Conservation (phyloP, 2,797 vertebrate species). For the Muscicapa striata region DNA sequence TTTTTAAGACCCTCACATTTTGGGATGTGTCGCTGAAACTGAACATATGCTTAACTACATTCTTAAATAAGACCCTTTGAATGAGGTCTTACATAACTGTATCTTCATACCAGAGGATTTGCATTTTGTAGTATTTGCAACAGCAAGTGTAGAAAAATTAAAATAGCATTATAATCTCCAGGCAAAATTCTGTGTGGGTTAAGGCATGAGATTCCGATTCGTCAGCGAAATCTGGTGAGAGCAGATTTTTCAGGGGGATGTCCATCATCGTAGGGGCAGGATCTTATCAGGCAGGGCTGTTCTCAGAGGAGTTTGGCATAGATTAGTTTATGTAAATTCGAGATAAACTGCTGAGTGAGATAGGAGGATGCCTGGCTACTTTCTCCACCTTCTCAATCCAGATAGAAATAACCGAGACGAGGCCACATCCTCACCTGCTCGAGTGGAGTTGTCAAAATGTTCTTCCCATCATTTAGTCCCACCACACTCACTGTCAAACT, state of each 20-base stretch:
- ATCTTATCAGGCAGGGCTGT: conserved; percentile 6
- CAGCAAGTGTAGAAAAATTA: conserved; percentile 40
- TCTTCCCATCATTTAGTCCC: not conserved
- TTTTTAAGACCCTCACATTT: conserved; percentile 38
- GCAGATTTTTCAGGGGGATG: not conserved
- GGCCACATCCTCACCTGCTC: not conserved
- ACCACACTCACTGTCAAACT: not conserved
- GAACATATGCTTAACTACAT: conserved; percentile 17
- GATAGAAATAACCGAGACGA: not conserved
- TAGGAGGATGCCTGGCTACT: conserved; percentile 2
- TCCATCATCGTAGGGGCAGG: not conserved
- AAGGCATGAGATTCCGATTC: conserved; percentile 6
- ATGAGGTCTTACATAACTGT: conserved; percentile 42
- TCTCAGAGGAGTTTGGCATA: not conserved
- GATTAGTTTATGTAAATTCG: not conserved
- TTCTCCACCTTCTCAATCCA: not conserved
- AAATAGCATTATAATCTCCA: conserved; percentile 54
- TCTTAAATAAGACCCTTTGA: conserved; percentile 37
- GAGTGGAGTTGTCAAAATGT: not conserved
- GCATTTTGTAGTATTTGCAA: conserved; percentile 42
- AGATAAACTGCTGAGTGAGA: conserved; percentile 22
- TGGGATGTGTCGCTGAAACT: not conserved
- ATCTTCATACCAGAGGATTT: conserved; percentile 45
- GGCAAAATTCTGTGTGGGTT: conserved; percentile 45
- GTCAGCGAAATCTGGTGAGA: conserved; percentile 18